Conservation (phyloP, 2,888 invertebrate genomes). For the Leucania comma region DNA sequence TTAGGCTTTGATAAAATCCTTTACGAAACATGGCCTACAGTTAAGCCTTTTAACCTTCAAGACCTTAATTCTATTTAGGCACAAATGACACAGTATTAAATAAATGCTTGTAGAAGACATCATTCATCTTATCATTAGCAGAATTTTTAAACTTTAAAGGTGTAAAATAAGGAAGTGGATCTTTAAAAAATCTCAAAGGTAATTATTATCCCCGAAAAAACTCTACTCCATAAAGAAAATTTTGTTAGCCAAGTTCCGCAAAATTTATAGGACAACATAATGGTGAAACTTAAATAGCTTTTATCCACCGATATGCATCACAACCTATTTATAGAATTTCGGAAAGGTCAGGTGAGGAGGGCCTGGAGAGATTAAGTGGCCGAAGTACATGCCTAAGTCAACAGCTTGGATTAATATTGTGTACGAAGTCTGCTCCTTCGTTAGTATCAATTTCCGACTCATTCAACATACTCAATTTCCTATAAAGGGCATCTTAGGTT, state of each 20-base stretch:
- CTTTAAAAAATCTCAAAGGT: slow-evolving; percentile 4
- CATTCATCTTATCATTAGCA: neutral
- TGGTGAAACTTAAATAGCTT: slow-evolving; percentile 13
- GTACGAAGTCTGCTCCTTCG: neutral
- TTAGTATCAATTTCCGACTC: neutral
- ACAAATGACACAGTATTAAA: neutral
- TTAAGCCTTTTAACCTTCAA: slow-evolving; percentile 3
- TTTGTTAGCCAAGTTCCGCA: neutral
- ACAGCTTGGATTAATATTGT: slow-evolving; percentile 10
- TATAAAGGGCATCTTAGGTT: neutral
- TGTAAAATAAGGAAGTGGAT: neutral
- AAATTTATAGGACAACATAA: slow-evolving; percentile 14
- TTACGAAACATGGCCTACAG: neutral
- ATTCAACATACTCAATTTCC: neutral
- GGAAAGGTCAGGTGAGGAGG: slow-evolving; percentile 28
- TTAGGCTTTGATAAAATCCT: neutral
- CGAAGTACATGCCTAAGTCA: slow-evolving; percentile 4
- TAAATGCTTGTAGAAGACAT: slow-evolving; percentile 1
- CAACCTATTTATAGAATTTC: slow-evolving; percentile 27
- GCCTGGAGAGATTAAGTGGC: slow-evolving; percentile 13
- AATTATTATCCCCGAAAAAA: neutral
- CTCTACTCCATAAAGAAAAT: slow-evolving; percentile 2
- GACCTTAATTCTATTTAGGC: slow-evolving; percentile 7
- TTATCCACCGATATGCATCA: neutral
- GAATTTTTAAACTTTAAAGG: neutral